phyloP scores from a whole-genome alignment of 2,888 invertebrate genomes.

The Eupithecia subumbrata region DNA sequence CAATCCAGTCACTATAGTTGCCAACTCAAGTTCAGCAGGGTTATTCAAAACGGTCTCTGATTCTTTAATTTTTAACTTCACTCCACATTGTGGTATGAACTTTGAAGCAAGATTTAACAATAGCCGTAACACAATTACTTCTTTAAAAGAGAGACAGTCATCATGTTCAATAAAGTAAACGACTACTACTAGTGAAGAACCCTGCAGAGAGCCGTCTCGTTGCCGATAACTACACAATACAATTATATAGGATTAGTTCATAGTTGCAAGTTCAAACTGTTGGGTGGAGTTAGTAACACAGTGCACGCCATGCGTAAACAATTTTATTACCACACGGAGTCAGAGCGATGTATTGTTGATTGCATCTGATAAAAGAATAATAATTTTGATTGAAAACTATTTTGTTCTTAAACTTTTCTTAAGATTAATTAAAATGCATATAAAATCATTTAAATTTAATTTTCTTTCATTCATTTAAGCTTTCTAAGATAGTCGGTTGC shows the following conservation, averaged over 20 bases:
- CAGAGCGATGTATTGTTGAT: constrained; percentile 66
- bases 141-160: neutral
- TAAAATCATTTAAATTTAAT: no score
- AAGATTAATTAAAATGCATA: neutral
- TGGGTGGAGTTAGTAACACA: constrained; percentile 51
- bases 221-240: neutral
- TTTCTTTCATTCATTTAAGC: no score
- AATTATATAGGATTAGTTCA: constrained; percentile 9
- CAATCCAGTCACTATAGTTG: neutral
- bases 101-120: neutral
- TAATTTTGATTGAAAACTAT: neutral
- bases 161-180: neutral
- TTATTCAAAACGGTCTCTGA: neutral
- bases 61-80: neutral
- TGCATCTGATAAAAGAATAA: constrained; percentile 65
- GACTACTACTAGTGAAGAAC: neutral
- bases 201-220: neutral
- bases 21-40: neutral
- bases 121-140: neutral
- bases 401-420: no score
- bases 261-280: constrained; percentile 39
- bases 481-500: neutral
- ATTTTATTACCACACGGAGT: constrained; percentile 60
- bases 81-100: neutral
- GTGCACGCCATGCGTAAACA: constrained; percentile 45